phyloP scores from a whole-genome alignment of 2,888 invertebrate genomes.

The Sminthurinus aureus region DNA sequence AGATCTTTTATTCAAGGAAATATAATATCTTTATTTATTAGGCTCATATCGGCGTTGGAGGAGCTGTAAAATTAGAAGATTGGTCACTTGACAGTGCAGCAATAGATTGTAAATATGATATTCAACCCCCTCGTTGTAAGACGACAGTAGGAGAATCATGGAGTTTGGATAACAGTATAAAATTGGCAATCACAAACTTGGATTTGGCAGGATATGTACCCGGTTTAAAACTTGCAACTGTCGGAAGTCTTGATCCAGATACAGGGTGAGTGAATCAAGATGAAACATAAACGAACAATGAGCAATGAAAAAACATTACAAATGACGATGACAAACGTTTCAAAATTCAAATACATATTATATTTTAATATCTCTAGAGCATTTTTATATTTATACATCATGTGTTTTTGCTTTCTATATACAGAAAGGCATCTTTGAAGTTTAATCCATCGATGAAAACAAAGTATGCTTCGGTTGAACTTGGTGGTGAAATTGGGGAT shows the following conservation, averaged over 20 bases:
- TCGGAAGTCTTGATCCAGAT: slow-evolving; percentile 16
- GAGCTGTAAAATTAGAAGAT: slow-evolving; percentile 15
- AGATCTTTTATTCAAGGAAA: too few relatives aligned
- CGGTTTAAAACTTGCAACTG: background rate
- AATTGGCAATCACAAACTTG: background rate
- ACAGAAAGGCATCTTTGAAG: slow-evolving; percentile 10
- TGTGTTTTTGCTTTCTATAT: background rate
- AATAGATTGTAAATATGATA: slow-evolving; percentile 2
- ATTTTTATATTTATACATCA: too few relatives aligned
- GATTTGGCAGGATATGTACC: slow-evolving; percentile 14
- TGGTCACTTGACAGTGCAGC: slow-evolving; percentile 16
- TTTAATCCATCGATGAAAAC: background rate
- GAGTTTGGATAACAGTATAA: slow-evolving; percentile 24
- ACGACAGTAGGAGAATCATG: slow-evolving; percentile 22
- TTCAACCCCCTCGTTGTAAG: slow-evolving; percentile 7
- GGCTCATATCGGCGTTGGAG: background rate
- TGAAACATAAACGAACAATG: too few relatives aligned
- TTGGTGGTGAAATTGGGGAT: slow-evolving; percentile 14
- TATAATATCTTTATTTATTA: too few relatives aligned
- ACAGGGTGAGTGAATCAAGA: slow-evolving; percentile 18
- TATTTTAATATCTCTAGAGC: too few relatives aligned
- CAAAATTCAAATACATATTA: background rate
- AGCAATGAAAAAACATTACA: too few relatives aligned
- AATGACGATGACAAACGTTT: background rate
- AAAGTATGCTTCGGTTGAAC: background rate